Conservation (phyloP, 2,888 invertebrate species). For the Lypha dubia region DNA sequence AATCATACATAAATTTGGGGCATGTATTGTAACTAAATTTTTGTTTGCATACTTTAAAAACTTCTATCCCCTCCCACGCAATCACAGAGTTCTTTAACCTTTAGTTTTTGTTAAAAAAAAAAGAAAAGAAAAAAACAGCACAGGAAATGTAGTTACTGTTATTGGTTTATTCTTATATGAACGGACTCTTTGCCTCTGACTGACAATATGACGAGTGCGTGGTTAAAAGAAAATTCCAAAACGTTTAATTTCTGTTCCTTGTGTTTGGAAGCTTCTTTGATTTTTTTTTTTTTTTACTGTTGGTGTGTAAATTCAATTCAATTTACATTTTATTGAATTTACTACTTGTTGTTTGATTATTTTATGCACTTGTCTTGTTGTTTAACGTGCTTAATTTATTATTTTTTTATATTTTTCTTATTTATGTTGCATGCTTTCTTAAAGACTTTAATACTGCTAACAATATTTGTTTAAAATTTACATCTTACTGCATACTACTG, state of each 20-base stretch:
- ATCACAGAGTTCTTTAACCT: constrained; percentile 55
- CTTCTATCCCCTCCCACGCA: neutral
- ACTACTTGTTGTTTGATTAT: constrained; percentile 65
- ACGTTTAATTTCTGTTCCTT: constrained; percentile 53
- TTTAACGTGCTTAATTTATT: constrained; percentile 67
- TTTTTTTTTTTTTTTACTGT: constrained; percentile 3
- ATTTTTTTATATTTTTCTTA: constrained; percentile 29
- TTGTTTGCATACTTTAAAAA: neutral
- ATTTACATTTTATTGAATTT: constrained; percentile 68
- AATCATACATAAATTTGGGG: too few species aligned
- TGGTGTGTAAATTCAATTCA: constrained; percentile 27
- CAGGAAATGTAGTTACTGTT: constrained; percentile 71
- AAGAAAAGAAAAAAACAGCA: constrained; percentile 31
- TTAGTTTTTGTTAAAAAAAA: constrained; percentile 2
- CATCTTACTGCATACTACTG: neutral
- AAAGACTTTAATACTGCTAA: constrained; percentile 17
- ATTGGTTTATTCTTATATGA: constrained; percentile 59
- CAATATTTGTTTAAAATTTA: constrained; percentile 9
- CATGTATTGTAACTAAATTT: too few species aligned
- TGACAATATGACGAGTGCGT: constrained; percentile 21
- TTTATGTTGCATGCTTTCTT: constrained; percentile 31
- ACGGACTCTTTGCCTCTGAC: neutral
- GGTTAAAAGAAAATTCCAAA: constrained; percentile 63
- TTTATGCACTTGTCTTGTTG: constrained; percentile 70
- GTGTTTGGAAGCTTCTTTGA: constrained; percentile 25